Conservation (phyloP, 2,797 vertebrate species). For the Rhodeus uyekii region DNA sequence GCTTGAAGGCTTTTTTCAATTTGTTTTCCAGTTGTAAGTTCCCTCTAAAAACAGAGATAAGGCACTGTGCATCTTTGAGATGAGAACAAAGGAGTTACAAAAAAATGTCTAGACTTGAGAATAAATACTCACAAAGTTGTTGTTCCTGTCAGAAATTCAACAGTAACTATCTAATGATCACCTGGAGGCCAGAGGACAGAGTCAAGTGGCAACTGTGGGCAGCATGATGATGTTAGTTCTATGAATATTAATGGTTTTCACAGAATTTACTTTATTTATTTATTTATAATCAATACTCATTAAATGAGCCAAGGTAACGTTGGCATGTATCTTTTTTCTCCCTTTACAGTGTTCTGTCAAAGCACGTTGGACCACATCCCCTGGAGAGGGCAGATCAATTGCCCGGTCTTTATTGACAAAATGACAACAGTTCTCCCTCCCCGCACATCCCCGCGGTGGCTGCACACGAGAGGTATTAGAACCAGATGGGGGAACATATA, state of each 20-base stretch:
- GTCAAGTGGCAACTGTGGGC: not conserved
- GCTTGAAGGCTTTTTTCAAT: slow-evolving; percentile 14
- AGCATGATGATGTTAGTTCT: slow-evolving; percentile 37
- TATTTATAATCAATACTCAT: slow-evolving; percentile 47
- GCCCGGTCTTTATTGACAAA: slow-evolving; percentile 50
- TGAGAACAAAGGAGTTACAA: slow-evolving; percentile 12
- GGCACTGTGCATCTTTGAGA: slow-evolving; percentile 21
- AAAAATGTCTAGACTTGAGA: not conserved
- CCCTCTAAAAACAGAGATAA: slow-evolving; percentile 5
- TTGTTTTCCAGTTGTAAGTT: slow-evolving; percentile 24
- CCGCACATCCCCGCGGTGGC: slow-evolving; percentile 38
- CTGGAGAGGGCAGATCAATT: slow-evolving; percentile 32
- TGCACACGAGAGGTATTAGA: slow-evolving; percentile 48
- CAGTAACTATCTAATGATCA: slow-evolving; percentile 14
- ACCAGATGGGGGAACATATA: slow-evolving; percentile 37
- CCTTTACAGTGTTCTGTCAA: slow-evolving; percentile 29
- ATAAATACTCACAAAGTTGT: slow-evolving; percentile 21
- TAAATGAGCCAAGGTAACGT: slow-evolving; percentile 27
- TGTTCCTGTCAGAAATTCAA: slow-evolving; percentile 3
- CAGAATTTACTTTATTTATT: slow-evolving; percentile 36
- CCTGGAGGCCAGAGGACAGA: not conserved
- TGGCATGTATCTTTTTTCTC: slow-evolving; percentile 43
- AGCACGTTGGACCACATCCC: slow-evolving; percentile 8
- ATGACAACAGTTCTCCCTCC: slow-evolving; percentile 43
- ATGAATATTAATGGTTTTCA: slow-evolving; percentile 47